Conservation (phyloP, 1,140 invertebrate species). For the Holcopasites calliopsidis region DNA sequence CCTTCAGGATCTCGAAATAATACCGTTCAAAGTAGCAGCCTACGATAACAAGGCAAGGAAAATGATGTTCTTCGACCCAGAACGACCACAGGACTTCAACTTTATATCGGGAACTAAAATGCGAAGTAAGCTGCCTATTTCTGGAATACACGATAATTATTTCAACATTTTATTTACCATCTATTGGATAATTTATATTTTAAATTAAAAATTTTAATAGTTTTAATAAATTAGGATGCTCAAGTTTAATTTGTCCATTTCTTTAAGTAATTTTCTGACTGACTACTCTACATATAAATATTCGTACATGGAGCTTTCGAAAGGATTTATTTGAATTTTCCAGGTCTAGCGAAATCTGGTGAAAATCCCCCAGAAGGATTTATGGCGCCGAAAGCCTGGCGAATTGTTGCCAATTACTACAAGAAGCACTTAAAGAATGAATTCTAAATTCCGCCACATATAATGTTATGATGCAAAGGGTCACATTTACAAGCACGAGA, state of each 20-base stretch:
- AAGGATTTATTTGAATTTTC: too few species aligned
- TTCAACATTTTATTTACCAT: too few species aligned
- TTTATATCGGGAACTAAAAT: constrained; percentile 99
- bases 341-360: constrained; percentile 89
- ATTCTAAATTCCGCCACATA: neutral
- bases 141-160: neutral
- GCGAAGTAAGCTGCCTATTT: constrained; percentile 82
- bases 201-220: too few species aligned
- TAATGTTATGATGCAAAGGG: neutral
- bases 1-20: constrained; percentile 93
- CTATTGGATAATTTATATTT: too few species aligned
- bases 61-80: constrained; percentile 97
- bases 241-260: too few species aligned
- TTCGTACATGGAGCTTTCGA: too few species aligned
- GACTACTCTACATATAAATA: too few species aligned
- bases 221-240: too few species aligned
- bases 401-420: constrained; percentile 93
- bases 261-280: too few species aligned
- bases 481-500: neutral
- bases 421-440: constrained; percentile 78
- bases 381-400: constrained; percentile 97
- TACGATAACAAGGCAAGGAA: constrained; percentile 91
- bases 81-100: constrained; percentile 93
- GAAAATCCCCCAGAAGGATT: constrained; percentile 96
- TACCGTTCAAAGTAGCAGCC: constrained; percentile 98